Base-by-base conservation (phyloP, 2,113 vertebrate species). In the Dolichotis patagonum region DNA sequence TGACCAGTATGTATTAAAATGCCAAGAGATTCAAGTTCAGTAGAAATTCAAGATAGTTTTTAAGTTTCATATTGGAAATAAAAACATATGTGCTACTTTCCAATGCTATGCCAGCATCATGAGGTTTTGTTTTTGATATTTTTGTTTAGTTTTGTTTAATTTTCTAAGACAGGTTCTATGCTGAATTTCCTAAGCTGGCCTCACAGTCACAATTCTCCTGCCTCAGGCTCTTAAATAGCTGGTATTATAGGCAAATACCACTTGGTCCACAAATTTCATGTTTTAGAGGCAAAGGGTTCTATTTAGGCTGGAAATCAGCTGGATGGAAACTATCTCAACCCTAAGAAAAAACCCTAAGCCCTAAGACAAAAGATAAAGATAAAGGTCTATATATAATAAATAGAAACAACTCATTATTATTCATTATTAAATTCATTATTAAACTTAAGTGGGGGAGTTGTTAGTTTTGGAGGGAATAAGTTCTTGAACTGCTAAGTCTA, bases 241-340 rank as follows among this genome's bases (percentile, higher is more conserved):
- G 46, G 19, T 28, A 35, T 77, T 43, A 24, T 35, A 65, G 26
- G 12, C 0, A 4, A 13, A 5, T 16, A 30, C 35, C 56, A 38
- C 41, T 13, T 6, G 7, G 17, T 17, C 6, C 10, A 26, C 24
- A 3, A 5, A 43, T 43, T 24, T 38, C 58, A 41, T 60, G 12
- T 67, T 95, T 85, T 82, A 56, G 16, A 62, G n/a, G 38, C 78
- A 4, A 91, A 83, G 30, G 2, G 9, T 85, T 26, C 35, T 60
- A 43, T 49, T 85, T 65, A 92, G 90, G 19, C 67, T 97, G 43
- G 12, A 88, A 96, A 62, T 3, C 38, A 86, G n/a, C 49, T 69
- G 49, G 8, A 85, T 81, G 7, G 88, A 89, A n/a, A 77, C 3
- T 41, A 19, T 46, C 46, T 84, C 46, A 94, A 89, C 10, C 3